Percentiles rank a stretch among this genome's conserved stretches.
phyloP scores from a whole-genome alignment of 1,140 invertebrate species.

The Mizuhopecten yessoensis region DNA sequence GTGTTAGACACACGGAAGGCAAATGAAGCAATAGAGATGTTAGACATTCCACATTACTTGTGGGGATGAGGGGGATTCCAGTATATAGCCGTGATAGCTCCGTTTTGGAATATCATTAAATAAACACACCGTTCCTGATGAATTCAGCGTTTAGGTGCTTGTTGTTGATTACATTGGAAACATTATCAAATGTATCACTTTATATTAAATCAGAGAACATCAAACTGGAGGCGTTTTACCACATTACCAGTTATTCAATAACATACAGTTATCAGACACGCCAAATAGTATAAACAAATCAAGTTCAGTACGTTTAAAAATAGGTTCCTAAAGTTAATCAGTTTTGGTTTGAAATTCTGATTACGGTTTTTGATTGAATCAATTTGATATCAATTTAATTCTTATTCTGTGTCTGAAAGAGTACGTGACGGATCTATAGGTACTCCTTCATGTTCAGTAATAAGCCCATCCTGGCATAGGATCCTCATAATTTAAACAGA shows the following conservation, averaged over 20 bases:
- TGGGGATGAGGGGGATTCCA: not conserved
- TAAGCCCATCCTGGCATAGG: too few species aligned
- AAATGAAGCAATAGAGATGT: not conserved
- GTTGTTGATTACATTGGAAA: not conserved
- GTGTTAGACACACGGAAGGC: not conserved
- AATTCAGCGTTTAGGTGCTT: not conserved
- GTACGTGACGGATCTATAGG: too few species aligned
- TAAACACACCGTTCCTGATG: not conserved
- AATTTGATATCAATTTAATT: too few species aligned
- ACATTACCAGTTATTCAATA: not conserved
- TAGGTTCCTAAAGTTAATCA: too few species aligned
- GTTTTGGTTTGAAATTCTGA: too few species aligned
- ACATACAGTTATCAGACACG: too few species aligned
- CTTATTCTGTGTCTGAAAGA: too few species aligned
- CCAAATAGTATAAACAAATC: too few species aligned
- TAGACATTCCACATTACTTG: not conserved
- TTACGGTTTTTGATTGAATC: too few species aligned
- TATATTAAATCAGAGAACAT: not conserved
- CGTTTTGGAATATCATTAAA: slow-evolving; percentile 26
- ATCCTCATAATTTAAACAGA: too few species aligned
- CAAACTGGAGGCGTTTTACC: not conserved
- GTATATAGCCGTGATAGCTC: not conserved
- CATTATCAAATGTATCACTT: not conserved
- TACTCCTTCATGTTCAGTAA: too few species aligned
- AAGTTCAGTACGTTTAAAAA: too few species aligned